A percentile compares a stretch with the other conserved stretches of the same genome.
These are phyloP conservation scores for Acrobeloides nanus DNA, from an alignment of 2,888 invertebrate species.

Conservation along the genomic window DNA sequence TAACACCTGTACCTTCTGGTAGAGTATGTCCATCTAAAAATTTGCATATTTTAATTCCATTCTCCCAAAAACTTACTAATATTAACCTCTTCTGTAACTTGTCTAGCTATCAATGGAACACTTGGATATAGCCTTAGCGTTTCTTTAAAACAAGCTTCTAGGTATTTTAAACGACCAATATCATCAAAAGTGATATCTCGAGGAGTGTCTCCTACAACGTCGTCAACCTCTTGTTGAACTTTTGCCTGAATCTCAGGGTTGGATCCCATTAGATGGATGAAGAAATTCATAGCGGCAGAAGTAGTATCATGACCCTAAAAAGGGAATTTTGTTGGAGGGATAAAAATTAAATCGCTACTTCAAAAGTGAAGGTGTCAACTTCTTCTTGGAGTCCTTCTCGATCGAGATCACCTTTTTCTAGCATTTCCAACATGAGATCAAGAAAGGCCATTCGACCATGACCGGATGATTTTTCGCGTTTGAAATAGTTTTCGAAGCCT, in stretches of 20 bases:
- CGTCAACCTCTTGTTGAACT: conserved; percentile 57
- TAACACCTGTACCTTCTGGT: conserved; percentile 53
- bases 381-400: conserved; percentile 49
- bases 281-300: conserved; percentile 79
- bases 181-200: conserved; percentile 51
- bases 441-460: conserved; percentile 15
- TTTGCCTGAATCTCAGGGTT: conserved; percentile 70
- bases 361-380: conserved; percentile 52
- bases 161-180: conserved; percentile 38
- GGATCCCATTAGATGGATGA: conserved; percentile 72
- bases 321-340: conserved; percentile 1
- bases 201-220: conserved; percentile 25
- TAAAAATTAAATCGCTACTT: conserved; percentile 22
- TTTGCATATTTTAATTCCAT: neutral
- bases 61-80: conserved; percentile 22
- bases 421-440: conserved; percentile 54
- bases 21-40: conserved; percentile 39
- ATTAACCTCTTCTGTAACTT: conserved; percentile 52
- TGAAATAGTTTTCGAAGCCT: conserved; percentile 10
- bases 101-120: conserved; percentile 47
- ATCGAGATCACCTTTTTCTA: conserved; percentile 43
- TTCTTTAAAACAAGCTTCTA: conserved; percentile 50
- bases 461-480: conserved; percentile 11
- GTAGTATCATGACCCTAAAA: conserved; percentile 75
- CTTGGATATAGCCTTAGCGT: conserved; percentile 49